Conservation (phyloP, 1,140 invertebrate genomes). For the Eumeta japonica region DNA sequence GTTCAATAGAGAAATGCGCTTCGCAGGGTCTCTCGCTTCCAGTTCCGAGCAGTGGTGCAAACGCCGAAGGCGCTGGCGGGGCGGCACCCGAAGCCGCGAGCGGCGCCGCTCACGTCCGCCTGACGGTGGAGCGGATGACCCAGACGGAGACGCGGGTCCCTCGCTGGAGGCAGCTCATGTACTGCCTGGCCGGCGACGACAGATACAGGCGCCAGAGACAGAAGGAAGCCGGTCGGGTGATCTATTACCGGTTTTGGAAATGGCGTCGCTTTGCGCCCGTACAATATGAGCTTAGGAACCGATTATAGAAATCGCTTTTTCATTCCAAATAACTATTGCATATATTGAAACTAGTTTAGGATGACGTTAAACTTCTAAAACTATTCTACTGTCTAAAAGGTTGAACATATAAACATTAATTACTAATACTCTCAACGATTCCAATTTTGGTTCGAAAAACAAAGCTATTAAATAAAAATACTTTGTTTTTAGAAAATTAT, state of each 20-base stretch:
- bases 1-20: too few relatives aligned
- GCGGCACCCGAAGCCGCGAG: too few relatives aligned
- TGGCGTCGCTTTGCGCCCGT: background rate
- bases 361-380: too few relatives aligned
- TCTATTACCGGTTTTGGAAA: background rate
- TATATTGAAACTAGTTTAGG: too few relatives aligned
- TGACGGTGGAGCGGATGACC: constrained; percentile 76
- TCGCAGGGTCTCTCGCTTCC: constrained; percentile 32
- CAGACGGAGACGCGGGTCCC: constrained; percentile 75
- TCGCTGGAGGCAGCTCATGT: constrained; percentile 74
- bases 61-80: constrained; percentile 12
- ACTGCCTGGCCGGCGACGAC: constrained; percentile 77
- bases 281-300: constrained; percentile 1
- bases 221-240: constrained; percentile 61
- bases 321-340: too few relatives aligned
- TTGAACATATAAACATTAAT: too few relatives aligned
- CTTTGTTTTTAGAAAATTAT: too few relatives aligned
- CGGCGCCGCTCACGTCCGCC: constrained; percentile 55
- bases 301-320: too few relatives aligned
- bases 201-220: constrained; percentile 73
- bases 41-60: constrained; percentile 20
- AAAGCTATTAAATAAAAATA: too few relatives aligned
- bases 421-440: too few relatives aligned
- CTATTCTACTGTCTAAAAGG: too few relatives aligned
- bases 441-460: too few relatives aligned